A percentile compares a stretch with the other conserved stretches of the same genome.
Evolutionary conservation across 2,797 vertebrate genomes (phyloP).

Genomic region (Spea hammondii): DNA sequence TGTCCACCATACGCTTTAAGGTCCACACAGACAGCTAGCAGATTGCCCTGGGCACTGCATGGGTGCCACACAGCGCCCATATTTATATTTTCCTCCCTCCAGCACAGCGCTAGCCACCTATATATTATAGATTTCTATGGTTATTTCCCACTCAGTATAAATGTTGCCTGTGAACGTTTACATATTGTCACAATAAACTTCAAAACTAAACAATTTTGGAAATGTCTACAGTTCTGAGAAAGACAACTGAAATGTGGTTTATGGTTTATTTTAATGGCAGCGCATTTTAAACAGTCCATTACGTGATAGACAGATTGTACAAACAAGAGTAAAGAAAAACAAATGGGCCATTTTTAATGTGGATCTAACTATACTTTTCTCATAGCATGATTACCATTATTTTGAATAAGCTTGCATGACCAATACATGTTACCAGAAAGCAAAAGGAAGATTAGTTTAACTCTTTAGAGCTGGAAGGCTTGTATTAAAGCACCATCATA

Average conservation of each 20-base stretch:
- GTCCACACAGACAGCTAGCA: too few species aligned
- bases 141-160: too few species aligned
- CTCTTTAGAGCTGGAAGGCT: too few species aligned
- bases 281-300: constrained; percentile 22
- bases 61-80: too few species aligned
- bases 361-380: constrained; percentile 20
- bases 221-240: constrained; percentile 6
- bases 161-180: background rate
- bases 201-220: constrained; percentile 18
- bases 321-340: constrained; percentile 24
- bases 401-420: constrained; percentile 19
- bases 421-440: constrained; percentile 1
- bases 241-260: constrained; percentile 25
- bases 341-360: constrained; percentile 27
- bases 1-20: too few species aligned
- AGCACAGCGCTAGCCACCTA: too few species aligned
- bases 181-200: constrained; percentile 18
- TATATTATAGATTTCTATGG: too few species aligned
- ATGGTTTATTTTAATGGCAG: constrained; percentile 9
- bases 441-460: background rate
- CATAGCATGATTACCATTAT: constrained; percentile 21
- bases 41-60: too few species aligned
- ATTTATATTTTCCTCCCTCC: too few species aligned
- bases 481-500: too few species aligned
- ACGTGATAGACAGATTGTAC: constrained; percentile 9